Percentiles rank a stretch among this genome's conserved stretches.
These are phyloP conservation scores for Adrianichthys oophorus DNA, from an alignment of 2,797 vertebrate genomes.

Conservation along the genomic window DNA sequence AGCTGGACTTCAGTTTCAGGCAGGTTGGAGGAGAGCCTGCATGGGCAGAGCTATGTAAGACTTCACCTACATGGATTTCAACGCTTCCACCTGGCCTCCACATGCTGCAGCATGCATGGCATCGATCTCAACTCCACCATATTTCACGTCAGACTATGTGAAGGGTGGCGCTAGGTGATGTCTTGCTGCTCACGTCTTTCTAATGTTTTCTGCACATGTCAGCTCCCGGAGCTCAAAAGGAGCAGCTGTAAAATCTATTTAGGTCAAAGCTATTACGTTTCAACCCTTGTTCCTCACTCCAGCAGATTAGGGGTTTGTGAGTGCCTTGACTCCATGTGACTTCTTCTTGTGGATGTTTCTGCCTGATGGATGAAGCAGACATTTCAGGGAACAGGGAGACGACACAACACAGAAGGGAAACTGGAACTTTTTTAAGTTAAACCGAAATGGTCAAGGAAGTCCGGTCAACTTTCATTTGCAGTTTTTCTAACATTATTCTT, in stretches of 20 bases:
- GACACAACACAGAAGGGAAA: constrained; percentile 41
- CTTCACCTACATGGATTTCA: constrained; percentile 26
- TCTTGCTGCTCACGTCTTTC: constrained; percentile 52
- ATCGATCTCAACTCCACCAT: constrained; percentile 35
- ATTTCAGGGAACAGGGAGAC: constrained; percentile 48
- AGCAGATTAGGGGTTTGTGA: constrained; percentile 49
- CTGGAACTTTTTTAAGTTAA: constrained; percentile 7
- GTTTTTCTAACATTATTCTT: constrained; percentile 29
- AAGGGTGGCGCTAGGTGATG: constrained; percentile 40
- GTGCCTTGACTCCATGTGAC: constrained; percentile 51
- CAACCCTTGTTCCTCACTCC: constrained; percentile 57
- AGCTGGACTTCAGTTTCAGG: constrained; percentile 9
- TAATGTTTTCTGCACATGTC: constrained; percentile 65
- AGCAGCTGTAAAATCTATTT: constrained; percentile 75
- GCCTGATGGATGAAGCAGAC: constrained; percentile 31
- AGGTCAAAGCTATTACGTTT: constrained; percentile 69
- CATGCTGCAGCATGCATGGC: constrained; percentile 42
- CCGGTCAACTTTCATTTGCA: constrained; percentile 7
- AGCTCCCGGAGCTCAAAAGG: constrained; percentile 41
- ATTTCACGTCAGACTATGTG: constrained; percentile 42
- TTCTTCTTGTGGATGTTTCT: constrained; percentile 53
- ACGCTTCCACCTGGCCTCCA: constrained; percentile 17
- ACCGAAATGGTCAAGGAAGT: constrained; percentile 1
- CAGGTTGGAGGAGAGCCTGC: constrained; percentile 20
- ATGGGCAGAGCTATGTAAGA: constrained; percentile 54